Conservation (phyloP, 92 coral and sea anemone species). For the Isaurus tuberculatus region DNA sequence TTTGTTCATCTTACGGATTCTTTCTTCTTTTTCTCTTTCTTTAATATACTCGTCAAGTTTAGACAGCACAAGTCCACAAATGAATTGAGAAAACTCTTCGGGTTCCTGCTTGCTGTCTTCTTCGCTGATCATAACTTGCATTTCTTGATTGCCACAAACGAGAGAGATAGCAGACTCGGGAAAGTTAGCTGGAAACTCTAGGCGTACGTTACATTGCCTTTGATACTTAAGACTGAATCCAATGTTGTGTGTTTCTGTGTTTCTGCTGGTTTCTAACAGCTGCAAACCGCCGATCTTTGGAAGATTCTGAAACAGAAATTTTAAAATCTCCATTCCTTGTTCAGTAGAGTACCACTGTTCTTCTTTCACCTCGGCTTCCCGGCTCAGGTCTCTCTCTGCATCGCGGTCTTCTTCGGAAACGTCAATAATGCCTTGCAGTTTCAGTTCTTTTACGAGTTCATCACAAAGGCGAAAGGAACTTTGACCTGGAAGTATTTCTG, state of each 20-base stretch:
- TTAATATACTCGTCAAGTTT: neutral
- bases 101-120: neutral
- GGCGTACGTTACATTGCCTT: neutral
- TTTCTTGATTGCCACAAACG: neutral
- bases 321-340: constrained; percentile 61
- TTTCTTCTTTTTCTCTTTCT: neutral
- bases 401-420: constrained; percentile 17
- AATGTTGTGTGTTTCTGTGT: constrained; percentile 64
- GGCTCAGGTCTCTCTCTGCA: constrained; percentile 7
- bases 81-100: constrained; percentile 9
- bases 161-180: constrained; percentile 52
- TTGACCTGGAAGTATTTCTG: constrained; percentile 56
- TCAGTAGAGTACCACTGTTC: constrained; percentile 78
- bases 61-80: constrained; percentile 3
- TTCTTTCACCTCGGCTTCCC: constrained; percentile 58
- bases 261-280: constrained; percentile 66
- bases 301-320: constrained; percentile 34
- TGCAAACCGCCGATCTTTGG: neutral
- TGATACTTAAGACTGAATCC: constrained; percentile 36
- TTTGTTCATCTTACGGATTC: neutral
- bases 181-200: constrained; percentile 70
- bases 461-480: constrained; percentile 56
- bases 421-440: neutral
- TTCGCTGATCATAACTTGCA: neutral
- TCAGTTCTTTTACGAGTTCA: neutral